Conservation (phyloP, 2,797 vertebrate species). For the Coregonus ussuriensis region DNA sequence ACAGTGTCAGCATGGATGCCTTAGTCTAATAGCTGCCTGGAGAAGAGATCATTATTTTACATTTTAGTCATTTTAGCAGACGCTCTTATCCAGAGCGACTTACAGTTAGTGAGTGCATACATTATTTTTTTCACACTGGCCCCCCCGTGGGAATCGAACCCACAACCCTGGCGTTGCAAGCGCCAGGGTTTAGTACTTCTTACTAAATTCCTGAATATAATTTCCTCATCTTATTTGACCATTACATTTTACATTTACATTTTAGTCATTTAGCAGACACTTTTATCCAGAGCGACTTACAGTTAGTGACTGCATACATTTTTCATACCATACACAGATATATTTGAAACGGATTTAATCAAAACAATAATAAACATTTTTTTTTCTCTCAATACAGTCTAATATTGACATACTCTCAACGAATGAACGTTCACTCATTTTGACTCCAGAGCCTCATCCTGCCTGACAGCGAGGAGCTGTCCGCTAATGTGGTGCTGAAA, state of each 20-base stretch:
- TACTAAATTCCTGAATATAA: not conserved
- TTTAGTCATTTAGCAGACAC: too few relatives aligned
- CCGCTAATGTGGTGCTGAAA: not conserved
- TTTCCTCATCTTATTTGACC: not conserved
- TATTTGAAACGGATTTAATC: not conserved
- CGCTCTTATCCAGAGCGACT: too few relatives aligned
- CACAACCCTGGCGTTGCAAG: too few relatives aligned
- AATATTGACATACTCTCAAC: too few relatives aligned
- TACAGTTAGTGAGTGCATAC: too few relatives aligned
- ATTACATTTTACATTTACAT: not conserved
- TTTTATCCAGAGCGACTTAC: too few relatives aligned
- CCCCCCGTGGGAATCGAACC: too few relatives aligned
- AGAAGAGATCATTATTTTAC: not conserved
- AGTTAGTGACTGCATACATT: too few relatives aligned
- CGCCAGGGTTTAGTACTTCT: too few relatives aligned
- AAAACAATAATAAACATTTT: not conserved
- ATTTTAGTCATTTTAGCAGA: too few relatives aligned
- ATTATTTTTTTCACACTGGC: too few relatives aligned
- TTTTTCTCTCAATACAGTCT: not conserved
- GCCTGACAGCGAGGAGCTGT: not conserved
- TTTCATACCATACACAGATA: not conserved
- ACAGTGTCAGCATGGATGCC: slow-evolving; percentile 2
- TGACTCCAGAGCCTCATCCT: too few relatives aligned
- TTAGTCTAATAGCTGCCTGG: not conserved
- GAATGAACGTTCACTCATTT: not conserved